Conservation (phyloP, 2,888 invertebrate genomes). For the Cephus spinipes region DNA sequence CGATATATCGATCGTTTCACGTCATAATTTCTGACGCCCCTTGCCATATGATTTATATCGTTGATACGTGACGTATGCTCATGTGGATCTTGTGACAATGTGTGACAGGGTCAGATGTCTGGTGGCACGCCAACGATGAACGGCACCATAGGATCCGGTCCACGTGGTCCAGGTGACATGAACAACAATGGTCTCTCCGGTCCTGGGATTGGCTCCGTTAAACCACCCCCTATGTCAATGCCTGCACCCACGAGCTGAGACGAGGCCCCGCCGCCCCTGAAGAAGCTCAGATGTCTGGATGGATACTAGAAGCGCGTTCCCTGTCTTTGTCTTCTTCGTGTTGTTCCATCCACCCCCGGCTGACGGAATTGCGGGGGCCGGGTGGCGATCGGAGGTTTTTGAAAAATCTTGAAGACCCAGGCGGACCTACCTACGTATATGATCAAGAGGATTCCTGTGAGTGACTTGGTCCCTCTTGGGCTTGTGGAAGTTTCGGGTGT, state of each 20-base stretch:
- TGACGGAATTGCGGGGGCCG: too few relatives aligned
- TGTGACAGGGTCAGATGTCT: slow-evolving; percentile 60
- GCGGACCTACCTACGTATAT: neutral
- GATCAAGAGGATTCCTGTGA: too few relatives aligned
- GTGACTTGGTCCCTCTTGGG: too few relatives aligned
- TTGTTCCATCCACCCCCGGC: too few relatives aligned
- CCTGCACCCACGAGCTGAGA: slow-evolving; percentile 66
- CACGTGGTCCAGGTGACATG: slow-evolving; percentile 62
- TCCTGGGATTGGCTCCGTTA: slow-evolving; percentile 58
- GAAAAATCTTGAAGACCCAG: neutral
- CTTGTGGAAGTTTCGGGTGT: too few relatives aligned
- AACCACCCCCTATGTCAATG: slow-evolving; percentile 64
- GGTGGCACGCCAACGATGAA: slow-evolving; percentile 58
- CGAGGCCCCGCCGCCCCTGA: slow-evolving; percentile 59
- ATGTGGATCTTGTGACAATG: too few relatives aligned
- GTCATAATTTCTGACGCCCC: neutral
- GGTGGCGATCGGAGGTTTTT: neutral
- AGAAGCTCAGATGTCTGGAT: slow-evolving; percentile 64
- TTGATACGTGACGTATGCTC: too few relatives aligned
- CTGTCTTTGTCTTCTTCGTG: too few relatives aligned
- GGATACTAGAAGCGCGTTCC: slow-evolving; percentile 51
- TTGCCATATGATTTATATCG: too few relatives aligned
- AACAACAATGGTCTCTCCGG: slow-evolving; percentile 64
- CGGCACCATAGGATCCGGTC: slow-evolving; percentile 50
- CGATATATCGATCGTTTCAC: neutral